Evolutionary conservation across 2,888 invertebrate species (phyloP), one percentile per base, ranked within the genome.

Genomic region (Aporophyla lueneburgensis): DNA sequence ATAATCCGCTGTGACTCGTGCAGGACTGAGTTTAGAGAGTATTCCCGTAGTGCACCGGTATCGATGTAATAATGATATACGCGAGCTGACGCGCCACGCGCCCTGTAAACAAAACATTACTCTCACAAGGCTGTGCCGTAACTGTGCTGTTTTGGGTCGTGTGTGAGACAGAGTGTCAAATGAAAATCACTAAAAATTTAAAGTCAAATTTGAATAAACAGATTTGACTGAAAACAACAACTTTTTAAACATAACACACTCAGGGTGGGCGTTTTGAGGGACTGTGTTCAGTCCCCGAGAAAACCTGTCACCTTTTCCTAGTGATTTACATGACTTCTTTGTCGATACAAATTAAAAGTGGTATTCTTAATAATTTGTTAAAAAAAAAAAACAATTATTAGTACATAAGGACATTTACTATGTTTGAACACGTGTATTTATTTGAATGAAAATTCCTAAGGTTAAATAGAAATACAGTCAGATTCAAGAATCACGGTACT

Each of bases 11-110:
- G 53, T 46, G 40, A 10, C 59, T 59, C 59, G 33, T 19, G 46
- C 58, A 65, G 83, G 53, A 80, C 43, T 78, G 10, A 62, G 24
- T 21, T 68, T 83, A 79, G 79, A 83, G 72, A 79, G 73, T 80
- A 19, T 43, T 71, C 78, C 24, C 66, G 51, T 46, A 19, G 46
- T n/a, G 33, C n/a, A 6, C 24, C n/a, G 24, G n/a, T 4, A 24
- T 27, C 69, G 61, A 43, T 62, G 16, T 67, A 14, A 46, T 70
- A 14, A 46, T 78, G 62, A 80, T 80, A 66, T 40, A 62, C 62
- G 70, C 61, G 78, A 27, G 19, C 54, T 33, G 53, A 19, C 66
- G 51, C 58, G 21, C 61, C 46, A 33, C 66, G 51, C 58, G 40
- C 61, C 46, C 24, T 62, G 76, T 67, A 65, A 71, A 87, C 62